Evolutionary conservation across 2,113 vertebrate species (phyloP).

Genomic region (Pseudorhombus dupliciocellatus): DNA sequence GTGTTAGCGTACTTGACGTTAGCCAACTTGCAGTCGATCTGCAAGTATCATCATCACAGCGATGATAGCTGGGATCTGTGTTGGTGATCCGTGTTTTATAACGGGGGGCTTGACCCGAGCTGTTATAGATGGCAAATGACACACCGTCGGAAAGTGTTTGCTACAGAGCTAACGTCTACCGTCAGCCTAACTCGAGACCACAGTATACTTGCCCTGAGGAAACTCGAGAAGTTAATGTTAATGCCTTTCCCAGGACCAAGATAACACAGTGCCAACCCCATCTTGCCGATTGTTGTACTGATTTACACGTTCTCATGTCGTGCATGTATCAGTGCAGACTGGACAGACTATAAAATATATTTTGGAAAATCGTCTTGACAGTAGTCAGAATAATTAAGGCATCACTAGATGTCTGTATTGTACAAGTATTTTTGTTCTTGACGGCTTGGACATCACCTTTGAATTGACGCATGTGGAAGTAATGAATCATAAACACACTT

Average conservation of each 20-base stretch:
- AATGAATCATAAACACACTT: neutral
- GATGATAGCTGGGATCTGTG: constrained; percentile 3
- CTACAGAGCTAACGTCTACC: constrained; percentile 9
- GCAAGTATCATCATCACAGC: constrained; percentile 25
- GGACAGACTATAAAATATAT: too few relatives aligned
- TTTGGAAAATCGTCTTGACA: too few relatives aligned
- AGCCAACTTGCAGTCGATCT: constrained; percentile 49
- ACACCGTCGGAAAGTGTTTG: neutral
- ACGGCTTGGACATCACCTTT: neutral
- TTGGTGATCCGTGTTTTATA: neutral
- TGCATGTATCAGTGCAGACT: too few relatives aligned
- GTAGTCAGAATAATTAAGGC: too few relatives aligned
- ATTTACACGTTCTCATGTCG: too few relatives aligned
- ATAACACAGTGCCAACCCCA: neutral
- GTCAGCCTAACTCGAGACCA: neutral
- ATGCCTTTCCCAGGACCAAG: constrained; percentile 1
- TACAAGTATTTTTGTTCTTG: neutral
- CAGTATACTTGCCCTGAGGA: constrained; percentile 25
- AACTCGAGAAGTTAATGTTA: constrained; percentile 16
- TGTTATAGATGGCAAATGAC: neutral
- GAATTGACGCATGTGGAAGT: neutral
- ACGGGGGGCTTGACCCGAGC: neutral
- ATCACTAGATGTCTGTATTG: neutral
- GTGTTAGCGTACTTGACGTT: constrained; percentile 42
- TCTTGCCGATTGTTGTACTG: neutral